Evolutionary conservation across 2,113 vertebrate species (phyloP).

Genomic region (Indicator maculatus): DNA sequence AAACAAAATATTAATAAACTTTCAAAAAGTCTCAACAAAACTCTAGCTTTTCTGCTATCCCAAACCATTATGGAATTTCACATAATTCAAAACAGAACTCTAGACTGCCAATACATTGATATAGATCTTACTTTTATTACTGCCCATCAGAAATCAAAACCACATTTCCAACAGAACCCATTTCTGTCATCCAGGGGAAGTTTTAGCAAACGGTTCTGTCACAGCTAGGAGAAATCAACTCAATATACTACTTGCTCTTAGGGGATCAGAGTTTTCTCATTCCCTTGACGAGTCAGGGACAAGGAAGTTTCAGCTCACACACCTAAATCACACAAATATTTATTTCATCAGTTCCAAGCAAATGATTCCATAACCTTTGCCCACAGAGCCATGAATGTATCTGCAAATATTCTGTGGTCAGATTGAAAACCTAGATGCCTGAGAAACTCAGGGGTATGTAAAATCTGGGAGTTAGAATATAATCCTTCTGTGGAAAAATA

Average conservation of each 20-base stretch:
- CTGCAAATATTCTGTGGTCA: neutral
- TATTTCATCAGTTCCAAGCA: neutral
- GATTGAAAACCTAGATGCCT: neutral
- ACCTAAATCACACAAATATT: constrained; percentile 23
- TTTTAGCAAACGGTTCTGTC: constrained; percentile 49
- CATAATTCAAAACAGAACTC: constrained; percentile 5
- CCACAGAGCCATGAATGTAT: neutral
- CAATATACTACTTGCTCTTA: constrained; percentile 51
- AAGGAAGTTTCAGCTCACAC: neutral
- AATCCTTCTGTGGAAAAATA: neutral
- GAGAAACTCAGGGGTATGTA: neutral
- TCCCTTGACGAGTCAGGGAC: constrained; percentile 27
- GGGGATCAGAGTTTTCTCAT: constrained; percentile 20
- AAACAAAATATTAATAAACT: constrained; percentile 6
- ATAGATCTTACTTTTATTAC: constrained; percentile 47
- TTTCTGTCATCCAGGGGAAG: constrained; percentile 29
- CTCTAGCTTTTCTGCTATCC: neutral
- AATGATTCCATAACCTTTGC: neutral
- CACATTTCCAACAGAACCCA: constrained; percentile 4
- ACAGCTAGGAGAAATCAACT: constrained; percentile 56
- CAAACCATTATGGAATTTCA: neutral
- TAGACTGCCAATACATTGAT: constrained; percentile 2
- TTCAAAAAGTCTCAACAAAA: neutral
- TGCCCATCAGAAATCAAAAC: constrained; percentile 59
- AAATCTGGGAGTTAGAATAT: neutral